Conservation (phyloP, 1,140 invertebrate species). For the Helicoverpa zea region DNA sequence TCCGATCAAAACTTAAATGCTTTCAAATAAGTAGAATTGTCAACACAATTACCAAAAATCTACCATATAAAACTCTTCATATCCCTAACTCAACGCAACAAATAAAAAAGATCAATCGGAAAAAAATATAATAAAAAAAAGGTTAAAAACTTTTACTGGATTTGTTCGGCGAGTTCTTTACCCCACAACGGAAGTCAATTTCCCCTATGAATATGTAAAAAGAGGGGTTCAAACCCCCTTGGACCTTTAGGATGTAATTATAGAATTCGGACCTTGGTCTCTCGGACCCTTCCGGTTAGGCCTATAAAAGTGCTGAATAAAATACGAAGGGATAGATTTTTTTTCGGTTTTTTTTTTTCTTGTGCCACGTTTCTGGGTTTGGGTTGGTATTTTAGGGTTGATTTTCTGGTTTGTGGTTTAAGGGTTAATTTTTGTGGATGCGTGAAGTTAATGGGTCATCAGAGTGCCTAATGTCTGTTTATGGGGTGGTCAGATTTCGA, state of each 20-base stretch:
- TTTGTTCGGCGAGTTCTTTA: constrained; percentile 34
- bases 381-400: background rate
- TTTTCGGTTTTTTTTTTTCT: constrained; percentile 33
- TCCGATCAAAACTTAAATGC: no score
- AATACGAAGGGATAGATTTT: constrained; percentile 41
- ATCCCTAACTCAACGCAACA: background rate
- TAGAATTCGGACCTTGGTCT: constrained; percentile 36
- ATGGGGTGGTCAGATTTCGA: no score
- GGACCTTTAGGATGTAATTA: constrained; percentile 48
- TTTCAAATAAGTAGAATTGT: no score
- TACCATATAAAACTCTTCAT: no score
- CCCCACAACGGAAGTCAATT: constrained; percentile 47
- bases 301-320: constrained; percentile 46
- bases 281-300: constrained; percentile 32
- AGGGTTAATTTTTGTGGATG: no score
- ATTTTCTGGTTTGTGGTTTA: background rate
- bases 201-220: constrained; percentile 49
- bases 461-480: no score
- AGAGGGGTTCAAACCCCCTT: constrained; percentile 16
- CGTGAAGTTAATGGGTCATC: no score
- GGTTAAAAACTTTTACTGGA: constrained; percentile 25
- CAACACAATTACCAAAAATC: no score
- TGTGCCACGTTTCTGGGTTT: background rate
- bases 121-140: constrained; percentile 19
- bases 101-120: background rate